Conservation (phyloP, 2,888 invertebrate species). For the Tenthredo amoena region DNA sequence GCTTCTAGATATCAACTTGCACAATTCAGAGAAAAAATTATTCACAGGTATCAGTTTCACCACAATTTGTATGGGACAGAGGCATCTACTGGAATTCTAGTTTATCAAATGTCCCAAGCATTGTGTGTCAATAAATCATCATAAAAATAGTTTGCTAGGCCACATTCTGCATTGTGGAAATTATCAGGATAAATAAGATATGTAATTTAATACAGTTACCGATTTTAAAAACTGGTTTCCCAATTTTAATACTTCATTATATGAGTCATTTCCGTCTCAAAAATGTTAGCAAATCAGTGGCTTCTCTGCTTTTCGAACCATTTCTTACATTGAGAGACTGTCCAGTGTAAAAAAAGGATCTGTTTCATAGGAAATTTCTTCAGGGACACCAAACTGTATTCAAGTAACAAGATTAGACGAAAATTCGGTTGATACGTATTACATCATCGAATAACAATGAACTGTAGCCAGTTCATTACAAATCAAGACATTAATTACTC, state of each 20-base stretch:
- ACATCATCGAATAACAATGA: not conserved
- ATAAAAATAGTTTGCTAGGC: too few relatives aligned
- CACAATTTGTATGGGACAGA: not conserved
- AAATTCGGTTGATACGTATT: not conserved
- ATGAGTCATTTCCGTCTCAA: too few relatives aligned
- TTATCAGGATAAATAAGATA: too few relatives aligned
- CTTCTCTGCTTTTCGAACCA: too few relatives aligned
- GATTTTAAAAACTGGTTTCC: not conserved
- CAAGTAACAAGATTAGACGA: not conserved
- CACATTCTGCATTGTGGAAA: too few relatives aligned
- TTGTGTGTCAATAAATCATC: not conserved
- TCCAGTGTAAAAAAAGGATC: not conserved
- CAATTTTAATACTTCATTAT: too few relatives aligned
- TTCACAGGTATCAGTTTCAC: slow-evolving; percentile 63
- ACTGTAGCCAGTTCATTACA: not conserved
- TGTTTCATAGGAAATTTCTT: not conserved
- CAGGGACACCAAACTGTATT: not conserved
- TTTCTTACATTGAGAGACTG: too few relatives aligned
- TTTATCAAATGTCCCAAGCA: too few relatives aligned
- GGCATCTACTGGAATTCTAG: slow-evolving; percentile 52
- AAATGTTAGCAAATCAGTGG: too few relatives aligned
- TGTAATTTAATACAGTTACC: too few relatives aligned
- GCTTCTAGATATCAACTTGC: slow-evolving; percentile 68
- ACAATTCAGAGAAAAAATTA: slow-evolving; percentile 63
- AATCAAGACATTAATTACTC: not conserved